phyloP scores from a whole-genome alignment of 2,113 vertebrate species.

The Mesocricetus auratus region DNA sequence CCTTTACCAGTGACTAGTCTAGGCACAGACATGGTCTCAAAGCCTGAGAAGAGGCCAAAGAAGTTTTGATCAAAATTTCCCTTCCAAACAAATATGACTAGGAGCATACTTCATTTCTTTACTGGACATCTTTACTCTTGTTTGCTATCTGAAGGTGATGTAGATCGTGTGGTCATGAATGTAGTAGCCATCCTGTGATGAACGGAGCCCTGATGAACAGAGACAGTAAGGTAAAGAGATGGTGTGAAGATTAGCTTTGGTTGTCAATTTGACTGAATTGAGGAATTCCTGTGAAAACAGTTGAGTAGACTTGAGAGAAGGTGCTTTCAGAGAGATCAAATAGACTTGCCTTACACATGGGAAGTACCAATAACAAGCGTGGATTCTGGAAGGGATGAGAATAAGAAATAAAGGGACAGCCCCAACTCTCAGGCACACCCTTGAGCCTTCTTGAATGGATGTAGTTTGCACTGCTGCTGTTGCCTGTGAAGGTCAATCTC shows the following conservation, averaged over 20 bases:
- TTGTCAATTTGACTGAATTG: not conserved
- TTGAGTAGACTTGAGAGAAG: not conserved
- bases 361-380: not conserved
- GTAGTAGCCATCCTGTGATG: too few relatives aligned
- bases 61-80: not conserved
- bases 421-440: not conserved
- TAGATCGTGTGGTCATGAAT: not conserved
- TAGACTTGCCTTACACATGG: not conserved
- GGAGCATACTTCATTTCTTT: not conserved
- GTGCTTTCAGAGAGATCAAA: not conserved
- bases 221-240: not conserved
- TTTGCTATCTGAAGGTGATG: not conserved
- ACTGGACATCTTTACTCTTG: not conserved
- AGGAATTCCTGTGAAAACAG: not conserved
- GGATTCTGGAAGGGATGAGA: too few relatives aligned
- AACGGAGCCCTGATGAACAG: not conserved
- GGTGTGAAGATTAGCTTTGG: not conserved
- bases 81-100: not conserved
- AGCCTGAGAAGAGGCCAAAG: not conserved
- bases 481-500: not conserved
- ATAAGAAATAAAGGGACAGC: not conserved
- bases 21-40: not conserved
- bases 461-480: rapidly evolving
- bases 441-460: not conserved
- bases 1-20: not conserved